Base-by-base conservation (phyloP, 2,888 invertebrate species). In the Euproctis similis region DNA sequence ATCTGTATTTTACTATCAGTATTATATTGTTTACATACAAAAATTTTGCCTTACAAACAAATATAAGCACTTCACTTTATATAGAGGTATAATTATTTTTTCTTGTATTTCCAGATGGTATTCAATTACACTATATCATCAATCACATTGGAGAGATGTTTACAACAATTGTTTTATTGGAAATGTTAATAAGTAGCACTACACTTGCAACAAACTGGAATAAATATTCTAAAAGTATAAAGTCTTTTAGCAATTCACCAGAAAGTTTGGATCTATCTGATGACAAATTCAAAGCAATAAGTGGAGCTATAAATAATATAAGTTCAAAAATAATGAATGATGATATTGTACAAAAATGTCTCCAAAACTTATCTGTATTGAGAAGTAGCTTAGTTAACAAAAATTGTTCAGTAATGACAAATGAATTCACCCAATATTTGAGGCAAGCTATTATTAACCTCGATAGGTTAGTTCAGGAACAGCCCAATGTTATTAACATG, bases 151-250 rank as follows among this genome's bases (percentile, higher is more conserved):
- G 89, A n/a, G 89, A 90, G 54, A 59, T 92, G 12, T 86, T 92
- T 42, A 77, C 89, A n/a, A 77, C 90, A 30, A 65, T 92, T 10
- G 71, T 91, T 11, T 84, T 88, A 8, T 74, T 96, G 31, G 95
- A 96, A 50, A 53, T 73, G 20, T 46, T 82, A 76, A 90, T 54
- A 52, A 71, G 76, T 14, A 75, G 64, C 35, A 72, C 73, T 34
- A 59, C 71, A 13, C 37, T 82, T 21, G 34, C 63, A 24, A 54
- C 62, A 12, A 92, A 92, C 60, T 96, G 95, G 95, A 87, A 87
- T 28, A 84, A 89, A 13, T 96, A 94, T 58, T 88, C 90, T 57
- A 88, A 92, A 68, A 89, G 89, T 58, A 77, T 96, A 1, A 89
- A 90, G 45, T 88, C 90, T 14, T 87, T 92, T 14, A 81, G 87